phyloP scores from a whole-genome alignment of 2,797 vertebrate genomes.

The Gallinago nigripennis region DNA sequence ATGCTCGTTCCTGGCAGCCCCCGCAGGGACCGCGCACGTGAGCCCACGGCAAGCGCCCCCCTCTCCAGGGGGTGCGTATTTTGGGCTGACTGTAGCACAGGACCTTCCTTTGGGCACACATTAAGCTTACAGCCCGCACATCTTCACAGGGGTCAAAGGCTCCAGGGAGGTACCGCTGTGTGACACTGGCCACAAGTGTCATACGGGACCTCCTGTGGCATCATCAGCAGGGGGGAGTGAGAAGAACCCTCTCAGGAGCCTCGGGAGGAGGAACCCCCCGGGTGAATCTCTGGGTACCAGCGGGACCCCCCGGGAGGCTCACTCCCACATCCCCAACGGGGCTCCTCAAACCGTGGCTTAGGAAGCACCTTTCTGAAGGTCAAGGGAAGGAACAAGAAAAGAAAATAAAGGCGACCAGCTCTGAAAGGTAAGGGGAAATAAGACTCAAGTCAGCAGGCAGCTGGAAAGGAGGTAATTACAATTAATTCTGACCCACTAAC shows the following conservation, averaged over 20 bases:
- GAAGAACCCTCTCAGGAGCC: background rate
- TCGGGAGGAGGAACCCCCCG: background rate
- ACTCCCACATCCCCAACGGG: background rate
- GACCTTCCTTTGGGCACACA: background rate
- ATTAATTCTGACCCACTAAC: slow-evolving; percentile 17
- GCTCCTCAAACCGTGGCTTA: background rate
- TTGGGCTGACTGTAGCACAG: background rate
- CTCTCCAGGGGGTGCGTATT: background rate
- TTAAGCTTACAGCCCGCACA: background rate
- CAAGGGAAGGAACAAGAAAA: background rate
- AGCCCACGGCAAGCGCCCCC: background rate
- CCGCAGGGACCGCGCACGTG: background rate
- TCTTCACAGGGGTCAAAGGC: background rate
- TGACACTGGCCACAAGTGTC: background rate
- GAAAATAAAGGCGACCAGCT: background rate
- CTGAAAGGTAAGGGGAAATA: background rate
- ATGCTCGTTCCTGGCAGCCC: background rate
- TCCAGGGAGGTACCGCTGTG: background rate
- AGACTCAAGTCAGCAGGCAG: background rate
- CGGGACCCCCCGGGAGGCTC: background rate
- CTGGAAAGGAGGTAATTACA: background rate
- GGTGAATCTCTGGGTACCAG: background rate
- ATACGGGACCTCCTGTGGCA: background rate
- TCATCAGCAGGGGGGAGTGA: background rate
- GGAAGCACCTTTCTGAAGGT: background rate